Conservation (phyloP, 2,113 vertebrate species). For the Pedionomus torquatus region DNA sequence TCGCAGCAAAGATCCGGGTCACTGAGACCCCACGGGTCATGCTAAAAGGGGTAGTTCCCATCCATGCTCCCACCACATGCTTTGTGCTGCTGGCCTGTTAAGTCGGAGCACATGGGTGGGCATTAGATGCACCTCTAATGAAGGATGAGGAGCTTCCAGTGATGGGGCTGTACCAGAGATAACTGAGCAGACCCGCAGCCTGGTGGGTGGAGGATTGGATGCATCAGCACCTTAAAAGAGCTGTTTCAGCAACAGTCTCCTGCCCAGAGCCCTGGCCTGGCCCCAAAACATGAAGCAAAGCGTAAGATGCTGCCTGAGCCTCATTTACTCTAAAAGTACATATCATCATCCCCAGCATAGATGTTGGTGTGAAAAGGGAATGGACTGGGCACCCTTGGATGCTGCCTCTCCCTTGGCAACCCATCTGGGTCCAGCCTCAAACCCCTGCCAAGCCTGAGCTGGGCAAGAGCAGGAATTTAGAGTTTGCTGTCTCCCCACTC, state of each 20-base stretch:
- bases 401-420: not conserved
- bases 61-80: not conserved
- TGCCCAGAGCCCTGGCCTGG: not conserved
- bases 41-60: not conserved
- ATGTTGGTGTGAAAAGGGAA: not conserved
- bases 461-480: not conserved
- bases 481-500: not conserved
- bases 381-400: not conserved
- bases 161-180: not conserved
- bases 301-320: not conserved
- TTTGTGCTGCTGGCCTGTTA: not conserved
- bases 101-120: fast-evolving
- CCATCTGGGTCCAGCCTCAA: not conserved
- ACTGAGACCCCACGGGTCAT: not conserved
- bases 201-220: not conserved
- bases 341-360: fast-evolving
- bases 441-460: not conserved
- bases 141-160: not conserved
- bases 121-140: fast-evolving
- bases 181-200: not conserved
- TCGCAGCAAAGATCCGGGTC: not conserved
- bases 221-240: not conserved
- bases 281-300: not conserved
- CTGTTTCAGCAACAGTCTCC: not conserved
- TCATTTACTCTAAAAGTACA: not conserved